Percentiles rank a stretch among this genome's conserved stretches.
Conservation (phyloP, 2,888 invertebrate species). For the Oxytorus armatus region DNA sequence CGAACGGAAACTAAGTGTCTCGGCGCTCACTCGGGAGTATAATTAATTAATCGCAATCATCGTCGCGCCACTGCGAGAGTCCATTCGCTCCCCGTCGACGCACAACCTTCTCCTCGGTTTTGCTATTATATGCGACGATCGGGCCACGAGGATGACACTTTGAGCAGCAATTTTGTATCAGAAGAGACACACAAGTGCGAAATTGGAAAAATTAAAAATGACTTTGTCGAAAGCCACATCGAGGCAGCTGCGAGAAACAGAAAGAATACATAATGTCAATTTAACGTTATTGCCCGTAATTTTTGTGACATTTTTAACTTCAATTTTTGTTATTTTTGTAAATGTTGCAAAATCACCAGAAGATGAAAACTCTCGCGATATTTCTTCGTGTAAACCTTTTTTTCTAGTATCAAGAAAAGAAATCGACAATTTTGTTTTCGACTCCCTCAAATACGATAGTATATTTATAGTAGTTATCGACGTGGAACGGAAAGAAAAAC, state of each 20-base stretch:
- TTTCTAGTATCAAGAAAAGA: background rate
- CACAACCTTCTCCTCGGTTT: slow-evolving; percentile 40
- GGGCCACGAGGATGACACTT: slow-evolving; percentile 27
- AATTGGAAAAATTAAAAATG: background rate
- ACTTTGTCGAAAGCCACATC: background rate
- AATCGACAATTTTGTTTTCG: background rate
- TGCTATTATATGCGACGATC: slow-evolving; percentile 49
- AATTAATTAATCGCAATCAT: slow-evolving; percentile 83
- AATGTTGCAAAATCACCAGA: background rate
- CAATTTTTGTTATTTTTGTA: background rate
- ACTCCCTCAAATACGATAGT: background rate
- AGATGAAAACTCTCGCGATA: no score
- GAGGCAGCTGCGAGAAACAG: background rate
- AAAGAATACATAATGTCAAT: background rate
- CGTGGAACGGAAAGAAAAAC: slow-evolving; percentile 1
- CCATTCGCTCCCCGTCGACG: slow-evolving; percentile 48
- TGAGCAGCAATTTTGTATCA: slow-evolving; percentile 9
- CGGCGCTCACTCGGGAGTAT: slow-evolving; percentile 80
- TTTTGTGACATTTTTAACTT: no score
- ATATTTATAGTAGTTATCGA: background rate
- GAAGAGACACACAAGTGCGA: background rate
- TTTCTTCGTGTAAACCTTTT: no score
- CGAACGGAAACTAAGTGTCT: slow-evolving; percentile 85
- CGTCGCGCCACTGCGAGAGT: slow-evolving; percentile 68
- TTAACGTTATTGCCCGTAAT: background rate